Conservation (phyloP, 2,797 vertebrate genomes). For the Natrix natrix region DNA sequence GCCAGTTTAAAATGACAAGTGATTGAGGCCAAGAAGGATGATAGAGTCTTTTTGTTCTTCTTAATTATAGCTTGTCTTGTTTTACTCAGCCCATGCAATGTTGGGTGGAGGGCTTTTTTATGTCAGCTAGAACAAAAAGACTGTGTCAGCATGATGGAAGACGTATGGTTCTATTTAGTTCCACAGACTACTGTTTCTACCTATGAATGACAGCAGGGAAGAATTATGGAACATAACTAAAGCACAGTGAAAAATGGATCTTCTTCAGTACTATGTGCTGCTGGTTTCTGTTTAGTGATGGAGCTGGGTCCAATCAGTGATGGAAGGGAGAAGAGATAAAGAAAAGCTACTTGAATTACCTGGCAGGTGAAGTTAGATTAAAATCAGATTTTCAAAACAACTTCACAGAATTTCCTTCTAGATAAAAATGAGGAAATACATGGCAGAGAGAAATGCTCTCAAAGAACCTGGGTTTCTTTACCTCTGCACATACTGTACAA, state of each 20-base stretch:
- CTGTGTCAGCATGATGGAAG: conserved; percentile 3
- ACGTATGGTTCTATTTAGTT: conserved; percentile 28
- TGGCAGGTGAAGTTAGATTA: not conserved
- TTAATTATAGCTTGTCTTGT: conserved; percentile 53
- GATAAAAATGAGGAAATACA: not conserved
- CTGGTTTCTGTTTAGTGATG: not conserved
- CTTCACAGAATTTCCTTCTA: not conserved
- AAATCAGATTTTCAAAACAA: not conserved
- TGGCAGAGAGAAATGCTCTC: conserved; percentile 5
- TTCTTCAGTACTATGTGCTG: not conserved
- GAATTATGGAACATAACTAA: not conserved
- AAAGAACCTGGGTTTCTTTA: conserved; percentile 16
- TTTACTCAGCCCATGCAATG: conserved; percentile 24
- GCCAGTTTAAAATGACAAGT: conserved; percentile 54
- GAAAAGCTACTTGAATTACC: not conserved
- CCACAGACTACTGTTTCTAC: conserved; percentile 24
- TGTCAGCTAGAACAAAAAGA: conserved; percentile 21
- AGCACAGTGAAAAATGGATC: not conserved
- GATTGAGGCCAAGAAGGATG: conserved; percentile 40
- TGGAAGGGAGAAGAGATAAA: not conserved
- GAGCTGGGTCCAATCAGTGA: not conserved
- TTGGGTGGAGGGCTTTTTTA: not conserved
- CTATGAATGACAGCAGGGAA: conserved; percentile 33
- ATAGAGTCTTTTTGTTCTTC: conserved; percentile 47
- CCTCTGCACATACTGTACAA: conserved; percentile 35